phyloP scores from a whole-genome alignment of 2,113 vertebrate species.

The Rhea americana region DNA sequence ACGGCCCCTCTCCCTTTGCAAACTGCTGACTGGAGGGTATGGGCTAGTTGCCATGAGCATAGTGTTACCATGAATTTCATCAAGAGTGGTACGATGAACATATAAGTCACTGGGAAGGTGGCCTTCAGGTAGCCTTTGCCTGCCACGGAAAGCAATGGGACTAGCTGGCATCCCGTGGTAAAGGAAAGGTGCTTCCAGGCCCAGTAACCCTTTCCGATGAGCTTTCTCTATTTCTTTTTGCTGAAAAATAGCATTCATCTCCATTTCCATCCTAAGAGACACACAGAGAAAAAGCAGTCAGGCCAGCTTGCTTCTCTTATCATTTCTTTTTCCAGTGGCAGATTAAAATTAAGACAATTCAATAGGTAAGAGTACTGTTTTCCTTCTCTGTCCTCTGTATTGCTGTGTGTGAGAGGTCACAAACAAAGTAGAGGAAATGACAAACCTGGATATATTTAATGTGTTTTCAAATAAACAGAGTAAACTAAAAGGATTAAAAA shows the following conservation, averaged over 20 bases:
- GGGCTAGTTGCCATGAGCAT: slow-evolving; percentile 84
- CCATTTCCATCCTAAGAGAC: slow-evolving; percentile 82
- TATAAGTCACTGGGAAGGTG: slow-evolving; percentile 81
- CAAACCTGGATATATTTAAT: not conserved
- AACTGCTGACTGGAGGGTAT: slow-evolving; percentile 79
- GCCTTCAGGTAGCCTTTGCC: slow-evolving; percentile 81
- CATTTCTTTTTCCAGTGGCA: not conserved
- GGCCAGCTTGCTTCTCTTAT: not conserved
- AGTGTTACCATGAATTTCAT: slow-evolving; percentile 85
- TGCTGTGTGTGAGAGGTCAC: not conserved
- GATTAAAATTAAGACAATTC: not conserved
- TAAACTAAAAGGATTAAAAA: not conserved
- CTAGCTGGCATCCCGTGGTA: slow-evolving; percentile 79
- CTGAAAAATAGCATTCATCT: slow-evolving; percentile 93
- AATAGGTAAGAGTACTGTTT: not conserved
- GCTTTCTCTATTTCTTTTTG: slow-evolving; percentile 92
- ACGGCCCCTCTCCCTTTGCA: slow-evolving; percentile 86
- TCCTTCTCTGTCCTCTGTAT: not conserved
- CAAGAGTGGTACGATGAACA: slow-evolving; percentile 81
- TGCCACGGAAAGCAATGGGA: slow-evolving; percentile 81
- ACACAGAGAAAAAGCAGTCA: slow-evolving; percentile 28
- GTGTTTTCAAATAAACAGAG: not conserved
- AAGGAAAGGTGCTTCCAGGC: slow-evolving; percentile 83
- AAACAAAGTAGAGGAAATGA: not conserved
- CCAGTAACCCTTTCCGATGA: slow-evolving; percentile 85